These are phyloP conservation scores for Cercopithecus mitis DNA, from an alignment of 2,797 vertebrate genomes.

Conservation along the genomic window DNA sequence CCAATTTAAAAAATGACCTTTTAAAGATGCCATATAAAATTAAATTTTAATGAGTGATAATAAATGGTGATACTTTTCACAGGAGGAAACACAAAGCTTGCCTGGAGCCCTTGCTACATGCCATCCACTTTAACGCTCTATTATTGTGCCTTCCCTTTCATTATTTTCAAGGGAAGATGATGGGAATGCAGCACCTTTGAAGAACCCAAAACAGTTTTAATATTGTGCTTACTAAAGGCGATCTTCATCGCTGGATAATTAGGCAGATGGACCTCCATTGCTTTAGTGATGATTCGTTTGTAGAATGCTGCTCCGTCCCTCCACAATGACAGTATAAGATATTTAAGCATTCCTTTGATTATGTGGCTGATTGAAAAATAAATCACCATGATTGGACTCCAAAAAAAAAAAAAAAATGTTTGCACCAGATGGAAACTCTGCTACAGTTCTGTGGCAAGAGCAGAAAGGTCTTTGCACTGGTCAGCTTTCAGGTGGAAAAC, in stretches of 20 bases:
- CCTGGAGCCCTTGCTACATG: constrained; percentile 57
- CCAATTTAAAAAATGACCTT: constrained; percentile 78
- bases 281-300: constrained; percentile 3
- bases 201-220: constrained; percentile 31
- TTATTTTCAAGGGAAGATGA: constrained; percentile 36
- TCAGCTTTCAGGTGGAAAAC: constrained; percentile 47
- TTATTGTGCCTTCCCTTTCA: not conserved
- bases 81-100: constrained; percentile 61
- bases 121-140: not conserved
- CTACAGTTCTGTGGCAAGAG: not conserved
- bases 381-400: not conserved
- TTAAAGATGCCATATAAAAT: constrained; percentile 78
- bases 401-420: constrained; percentile 12
- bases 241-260: not conserved
- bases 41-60: constrained; percentile 81
- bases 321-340: not conserved
- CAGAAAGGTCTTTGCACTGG: not conserved
- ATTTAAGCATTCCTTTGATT: constrained; percentile 37
- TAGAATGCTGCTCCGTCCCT: not conserved
- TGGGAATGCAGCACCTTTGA: not conserved
- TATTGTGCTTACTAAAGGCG: not conserved
- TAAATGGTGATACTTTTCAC: constrained; percentile 71
- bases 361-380: not conserved
- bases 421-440: not conserved
- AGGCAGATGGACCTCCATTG: not conserved